A percentile compares a stretch with the other conserved stretches of the same genome.
These are phyloP conservation scores for Stomatorhinus ivindoensis DNA, from an alignment of 2,113 vertebrate species.

Conservation along the genomic window DNA sequence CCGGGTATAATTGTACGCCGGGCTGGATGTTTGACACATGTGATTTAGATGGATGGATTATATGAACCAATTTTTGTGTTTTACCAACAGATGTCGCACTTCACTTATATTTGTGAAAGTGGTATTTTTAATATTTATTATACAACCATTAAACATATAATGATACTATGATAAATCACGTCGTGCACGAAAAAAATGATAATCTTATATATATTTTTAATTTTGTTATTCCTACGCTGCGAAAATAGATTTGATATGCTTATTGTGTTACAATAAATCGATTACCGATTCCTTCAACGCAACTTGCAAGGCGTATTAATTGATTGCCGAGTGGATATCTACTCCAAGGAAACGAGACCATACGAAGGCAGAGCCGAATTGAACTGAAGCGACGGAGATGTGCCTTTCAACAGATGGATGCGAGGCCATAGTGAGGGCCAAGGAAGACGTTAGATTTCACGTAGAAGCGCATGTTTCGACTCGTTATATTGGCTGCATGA, in stretches of 20 bases:
- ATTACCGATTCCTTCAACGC: not conserved
- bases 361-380: not conserved
- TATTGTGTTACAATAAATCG: not conserved
- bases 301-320: not conserved
- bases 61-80: not conserved
- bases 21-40: too few relatives aligned
- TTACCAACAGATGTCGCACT: slow-evolving; percentile 36
- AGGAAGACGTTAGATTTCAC: not conserved
- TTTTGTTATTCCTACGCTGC: not conserved
- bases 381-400: not conserved
- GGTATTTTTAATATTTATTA: not conserved
- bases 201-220: not conserved
- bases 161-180: not conserved
- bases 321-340: not conserved
- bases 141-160: not conserved
- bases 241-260: not conserved
- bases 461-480: not conserved
- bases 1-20: too few relatives aligned
- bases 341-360: not conserved
- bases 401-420: not conserved
- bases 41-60: not conserved
- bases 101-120: slow-evolving; percentile 8
- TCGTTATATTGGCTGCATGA: not conserved
- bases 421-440: not conserved
- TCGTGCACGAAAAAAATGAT: not conserved